Percentiles rank a stretch among this genome's conserved stretches.
Evolutionary conservation across 2,113 vertebrate genomes (phyloP).

Genomic region (Psammodynastes pulverulentus): DNA sequence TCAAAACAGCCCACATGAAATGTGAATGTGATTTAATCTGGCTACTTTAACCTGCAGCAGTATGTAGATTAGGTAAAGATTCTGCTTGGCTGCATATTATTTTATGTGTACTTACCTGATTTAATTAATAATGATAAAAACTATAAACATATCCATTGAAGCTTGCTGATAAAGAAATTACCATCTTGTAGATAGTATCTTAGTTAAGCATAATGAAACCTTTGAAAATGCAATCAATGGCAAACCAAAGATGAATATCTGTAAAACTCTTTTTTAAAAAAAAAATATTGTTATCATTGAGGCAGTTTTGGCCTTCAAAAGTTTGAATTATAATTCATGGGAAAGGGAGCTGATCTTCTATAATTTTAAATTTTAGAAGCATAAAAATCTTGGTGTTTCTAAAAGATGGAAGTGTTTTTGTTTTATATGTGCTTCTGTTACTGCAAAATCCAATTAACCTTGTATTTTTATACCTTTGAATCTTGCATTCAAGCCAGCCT

Average conservation of each 20-base stretch:
- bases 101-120: neutral
- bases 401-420: neutral
- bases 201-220: neutral
- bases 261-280: neutral
- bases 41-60: neutral
- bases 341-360: neutral
- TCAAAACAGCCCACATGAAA: neutral
- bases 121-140: neutral
- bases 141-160: neutral
- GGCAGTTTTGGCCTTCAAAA: neutral
- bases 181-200: neutral
- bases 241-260: neutral
- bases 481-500: neutral
- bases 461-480: slow-evolving; percentile 6
- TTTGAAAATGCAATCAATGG: neutral
- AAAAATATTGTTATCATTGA: neutral
- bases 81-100: neutral
- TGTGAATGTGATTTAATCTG: neutral
- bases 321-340: neutral
- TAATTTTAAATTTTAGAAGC: neutral
- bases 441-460: slow-evolving; percentile 2
- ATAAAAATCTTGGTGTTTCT: neutral
- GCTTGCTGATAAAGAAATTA: neutral
- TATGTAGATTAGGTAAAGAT: neutral
- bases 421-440: neutral